Conservation (phyloP, 1,140 invertebrate genomes). For the Magallana ariakensis region DNA sequence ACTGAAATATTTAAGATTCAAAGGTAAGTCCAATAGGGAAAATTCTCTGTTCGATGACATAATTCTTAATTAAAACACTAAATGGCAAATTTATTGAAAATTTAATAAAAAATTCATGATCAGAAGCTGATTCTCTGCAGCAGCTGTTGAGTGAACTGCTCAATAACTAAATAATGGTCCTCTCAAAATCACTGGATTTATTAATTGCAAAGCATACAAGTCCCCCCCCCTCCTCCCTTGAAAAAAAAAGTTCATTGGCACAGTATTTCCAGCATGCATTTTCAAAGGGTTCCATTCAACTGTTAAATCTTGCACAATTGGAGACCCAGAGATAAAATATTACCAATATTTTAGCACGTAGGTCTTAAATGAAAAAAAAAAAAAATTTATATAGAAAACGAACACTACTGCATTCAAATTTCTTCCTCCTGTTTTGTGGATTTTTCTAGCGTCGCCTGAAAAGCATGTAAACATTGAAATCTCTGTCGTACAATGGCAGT, state of each 20-base stretch:
- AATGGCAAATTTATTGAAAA: too few relatives aligned
- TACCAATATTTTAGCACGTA: background rate
- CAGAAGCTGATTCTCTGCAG: too few relatives aligned
- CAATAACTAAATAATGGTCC: too few relatives aligned
- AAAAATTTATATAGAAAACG: background rate
- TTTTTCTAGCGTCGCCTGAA: background rate
- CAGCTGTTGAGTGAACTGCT: too few relatives aligned
- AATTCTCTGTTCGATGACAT: too few relatives aligned
- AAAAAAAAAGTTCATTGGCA: background rate
- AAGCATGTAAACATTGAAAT: background rate
- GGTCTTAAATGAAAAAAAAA: background rate
- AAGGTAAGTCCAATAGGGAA: background rate
- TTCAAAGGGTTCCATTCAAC: background rate
- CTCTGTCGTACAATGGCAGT: too few relatives aligned
- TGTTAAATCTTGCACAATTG: background rate
- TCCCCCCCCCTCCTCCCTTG: too few relatives aligned
- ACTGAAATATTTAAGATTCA: slow-evolving; percentile 18
- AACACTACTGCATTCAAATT: background rate
- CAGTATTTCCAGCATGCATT: background rate
- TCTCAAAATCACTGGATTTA: too few relatives aligned
- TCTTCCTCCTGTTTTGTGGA: background rate
- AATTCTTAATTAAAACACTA: too few relatives aligned
- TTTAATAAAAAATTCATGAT: too few relatives aligned
- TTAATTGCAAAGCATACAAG: too few relatives aligned
- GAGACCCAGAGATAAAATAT: background rate